Base-by-base conservation (phyloP, 2,797 vertebrate genomes). In the Syngnathus rostellatus region DNA sequence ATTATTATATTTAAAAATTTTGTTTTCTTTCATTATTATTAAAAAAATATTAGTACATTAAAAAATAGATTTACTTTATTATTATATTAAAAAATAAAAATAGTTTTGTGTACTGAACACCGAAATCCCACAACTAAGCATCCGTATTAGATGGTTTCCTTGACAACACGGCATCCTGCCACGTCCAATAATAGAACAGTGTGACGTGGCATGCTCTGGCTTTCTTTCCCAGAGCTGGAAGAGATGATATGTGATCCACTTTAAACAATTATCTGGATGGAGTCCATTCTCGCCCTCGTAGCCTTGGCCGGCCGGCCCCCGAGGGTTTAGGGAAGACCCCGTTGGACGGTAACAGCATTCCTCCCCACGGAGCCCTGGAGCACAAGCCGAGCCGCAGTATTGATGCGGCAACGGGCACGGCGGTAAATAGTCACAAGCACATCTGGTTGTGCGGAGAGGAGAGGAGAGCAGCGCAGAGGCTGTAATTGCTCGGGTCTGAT, bases 101-200 rank as follows among this genome's bases (percentile, higher is more conserved):
- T 9, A 11, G 19, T 17, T 57, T 76, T 54, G 58, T 66, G 40
- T 39, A 57, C 63, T 40, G 1, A 31, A 23, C 72, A 66, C 60
- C 66, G 53, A 80, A 76, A 70, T 43, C 71, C 70, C 68, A 39
- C 2, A 71, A 73, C 75, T 11, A 40, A 67, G 71, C 50, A 64
- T 74, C 73, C 73, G 73, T 81, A 76, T 85, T 73, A 78, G 79
- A 81, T 80, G 77, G 83, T 87, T 84, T 86, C 82, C 84, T 88
- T 87, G 86, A 80, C 85, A 75, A 89, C 87, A 70, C 53, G 71
- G 80, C 71, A 87, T 86, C 83, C 85, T 85, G 66, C 68, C 77
- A 73, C 31, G 75, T 84, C 81, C 83, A 83, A 82, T 84, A 80
- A 84, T 87, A 86, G 87, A 74, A 75, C 82, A 75, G 62, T 72